phyloP scores from a whole-genome alignment of 2,888 invertebrate genomes.

The Homarus gammarus region DNA sequence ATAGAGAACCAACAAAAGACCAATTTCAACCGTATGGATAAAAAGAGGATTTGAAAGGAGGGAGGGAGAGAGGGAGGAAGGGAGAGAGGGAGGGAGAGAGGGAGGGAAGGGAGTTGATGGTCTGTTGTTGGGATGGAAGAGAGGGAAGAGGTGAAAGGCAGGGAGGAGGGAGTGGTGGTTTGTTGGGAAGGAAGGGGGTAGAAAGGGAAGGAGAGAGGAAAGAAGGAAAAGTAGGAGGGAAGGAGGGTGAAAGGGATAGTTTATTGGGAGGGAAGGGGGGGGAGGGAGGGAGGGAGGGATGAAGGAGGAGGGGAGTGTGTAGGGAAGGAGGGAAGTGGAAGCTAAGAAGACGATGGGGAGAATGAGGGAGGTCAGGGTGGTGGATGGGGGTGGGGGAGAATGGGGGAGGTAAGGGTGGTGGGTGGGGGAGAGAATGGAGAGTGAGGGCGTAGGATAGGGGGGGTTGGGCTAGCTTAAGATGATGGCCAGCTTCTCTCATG shows the following conservation, averaged over 20 bases:
- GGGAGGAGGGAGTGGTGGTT: not conserved
- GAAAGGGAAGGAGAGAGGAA: not conserved
- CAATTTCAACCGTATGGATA: too few relatives aligned
- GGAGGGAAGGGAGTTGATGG: not conserved
- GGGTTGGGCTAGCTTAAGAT: too few relatives aligned
- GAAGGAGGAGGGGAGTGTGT: not conserved
- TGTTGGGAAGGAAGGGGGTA: not conserved
- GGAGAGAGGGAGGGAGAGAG: not conserved
- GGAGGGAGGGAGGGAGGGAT: not conserved
- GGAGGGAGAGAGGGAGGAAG: slow-evolving; percentile 13
- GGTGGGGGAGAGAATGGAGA: too few relatives aligned
- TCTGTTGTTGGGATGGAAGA: not conserved
- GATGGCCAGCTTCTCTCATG: too few relatives aligned
- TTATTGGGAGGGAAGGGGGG: not conserved
- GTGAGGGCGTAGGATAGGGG: too few relatives aligned
- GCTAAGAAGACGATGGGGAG: not conserved
- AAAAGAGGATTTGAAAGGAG: too few relatives aligned
- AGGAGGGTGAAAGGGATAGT: not conserved
- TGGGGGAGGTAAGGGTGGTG: too few relatives aligned
- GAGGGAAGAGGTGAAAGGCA: not conserved
- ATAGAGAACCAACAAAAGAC: too few relatives aligned
- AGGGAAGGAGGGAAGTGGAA: not conserved
- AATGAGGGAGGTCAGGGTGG: not conserved
- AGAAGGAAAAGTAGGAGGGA: not conserved
- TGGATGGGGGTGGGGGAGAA: not conserved